Evolutionary conservation across 2,113 vertebrate genomes (phyloP).

Genomic region (Cyanocitta stelleri): DNA sequence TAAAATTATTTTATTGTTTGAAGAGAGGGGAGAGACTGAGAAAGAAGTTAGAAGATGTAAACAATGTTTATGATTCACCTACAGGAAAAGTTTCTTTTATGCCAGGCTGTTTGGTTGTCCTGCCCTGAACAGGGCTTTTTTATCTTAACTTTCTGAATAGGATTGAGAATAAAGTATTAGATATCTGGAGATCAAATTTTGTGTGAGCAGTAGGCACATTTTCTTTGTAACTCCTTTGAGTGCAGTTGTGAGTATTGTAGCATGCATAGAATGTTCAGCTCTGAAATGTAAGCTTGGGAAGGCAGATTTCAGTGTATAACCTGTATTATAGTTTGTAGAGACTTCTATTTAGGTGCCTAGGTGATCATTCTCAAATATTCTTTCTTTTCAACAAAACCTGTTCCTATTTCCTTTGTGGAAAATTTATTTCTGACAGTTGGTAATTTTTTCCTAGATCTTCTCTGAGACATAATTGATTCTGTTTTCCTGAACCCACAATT

Average conservation of each 20-base stretch:
- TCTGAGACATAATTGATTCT: constrained; percentile 41
- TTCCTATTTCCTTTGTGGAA: neutral
- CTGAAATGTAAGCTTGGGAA: neutral
- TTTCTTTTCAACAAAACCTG: neutral
- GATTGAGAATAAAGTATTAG: neutral
- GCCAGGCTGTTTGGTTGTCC: neutral
- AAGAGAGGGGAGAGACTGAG: neutral
- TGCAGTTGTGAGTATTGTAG: neutral
- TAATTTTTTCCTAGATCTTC: constrained; percentile 14
- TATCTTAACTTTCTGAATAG: neutral
- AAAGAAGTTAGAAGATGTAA: neutral
- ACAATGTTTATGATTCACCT: neutral
- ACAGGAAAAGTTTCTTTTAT: neutral
- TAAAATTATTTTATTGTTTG: neutral
- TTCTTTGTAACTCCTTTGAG: neutral
- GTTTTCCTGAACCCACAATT: constrained; percentile 42
- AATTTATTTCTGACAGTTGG: neutral
- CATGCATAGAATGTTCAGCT: neutral
- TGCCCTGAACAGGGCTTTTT: neutral
- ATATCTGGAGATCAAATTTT: neutral
- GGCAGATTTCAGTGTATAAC: neutral
- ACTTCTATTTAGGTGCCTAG: neutral
- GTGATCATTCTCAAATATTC: neutral
- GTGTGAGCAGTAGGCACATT: neutral
- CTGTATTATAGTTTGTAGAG: neutral